Base-by-base conservation (phyloP, 2,888 invertebrate species). In the Drosophila anomalata region DNA sequence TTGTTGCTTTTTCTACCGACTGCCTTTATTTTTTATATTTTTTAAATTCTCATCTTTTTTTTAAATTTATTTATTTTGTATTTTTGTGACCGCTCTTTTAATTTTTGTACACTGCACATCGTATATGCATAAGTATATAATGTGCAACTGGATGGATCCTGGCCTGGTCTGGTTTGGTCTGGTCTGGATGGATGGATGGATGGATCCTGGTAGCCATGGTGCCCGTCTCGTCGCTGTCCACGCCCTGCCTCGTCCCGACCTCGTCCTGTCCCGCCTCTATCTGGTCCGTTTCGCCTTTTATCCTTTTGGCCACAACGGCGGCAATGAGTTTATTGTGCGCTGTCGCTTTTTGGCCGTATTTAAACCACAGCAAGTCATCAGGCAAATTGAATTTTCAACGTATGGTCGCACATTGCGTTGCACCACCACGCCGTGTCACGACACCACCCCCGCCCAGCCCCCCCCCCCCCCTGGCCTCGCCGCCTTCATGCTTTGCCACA, bases 361-460 rank as follows among this genome's bases (percentile, higher is more conserved):
- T 78, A 81, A 87, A 83, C 87, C 85, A 81, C 86, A 86, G 86
- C 87, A 83, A 87, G 81, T 89, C 89, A 89, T 89, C 89, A 90
- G 80, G 88, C 79, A 90, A 89, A 90, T 90, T 90, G 87, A 89
- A 89, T 89, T 89, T 89, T 89, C 87, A 90, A 81, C 89, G 89
- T 89, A 85, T 84, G 89, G 84, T 84, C 80, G 80, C 78, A 76
- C 63, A 76, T 56, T 69, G 57, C 50, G 55, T 58, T 52, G 55
- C 14, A 14, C 14, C 47, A 57, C 36, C 77, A 76, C 75, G 69
- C 75, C 75, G 62, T 76, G 74, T 73, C 70, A 78, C 78, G 53
- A 55, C 50, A 36, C 63, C 57, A 41, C 31, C 17, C 22, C 3
- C 24, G n/a, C 9, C 9, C 17, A 26, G 26, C 26, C 9, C 29